Base-by-base conservation (phyloP, 1,140 invertebrate species). In the Zaprionus africanus region DNA sequence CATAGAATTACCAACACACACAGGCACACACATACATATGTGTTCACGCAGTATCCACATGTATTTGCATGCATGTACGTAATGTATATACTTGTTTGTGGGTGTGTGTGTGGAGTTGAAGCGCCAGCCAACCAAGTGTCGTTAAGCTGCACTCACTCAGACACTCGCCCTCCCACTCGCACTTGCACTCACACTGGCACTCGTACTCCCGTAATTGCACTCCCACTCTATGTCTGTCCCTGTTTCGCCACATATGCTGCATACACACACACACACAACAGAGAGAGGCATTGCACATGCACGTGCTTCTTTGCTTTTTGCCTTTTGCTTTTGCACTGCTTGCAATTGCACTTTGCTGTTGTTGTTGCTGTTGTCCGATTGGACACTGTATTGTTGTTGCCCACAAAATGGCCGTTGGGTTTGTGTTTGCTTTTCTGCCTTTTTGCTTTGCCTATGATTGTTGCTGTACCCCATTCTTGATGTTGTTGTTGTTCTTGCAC, bases 281-380 rank as follows among this genome's bases (percentile, higher is more conserved):
- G 57, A 61, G 61, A 67, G 71, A 17, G 58, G n/a, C 67, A 70
- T 31, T 71, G 60, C 68, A 65, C 26, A 53, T 76, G 74, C 61
- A 66, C 69, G 63, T 72, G 74, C 57, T 64, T 60, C 67, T 67
- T 59, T 72, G 74, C 57, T 63, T 59, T 74, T 66, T 58, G 54
- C 19, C 19, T 38, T 58, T 58, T 73, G 43, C n/a, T 64, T 46
- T 71, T 51, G 46, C 46, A 31, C 13, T 64, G 67, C 68, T 66
- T 73, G 63, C 63, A 77, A 73, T 77, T 73, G 69, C 69, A 77
- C 38, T 76, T 62, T 59, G 28, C 60, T 65, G 56, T n/a, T 75
- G 41, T 58, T 53, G 43, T 59, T 56, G 54, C 31, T 64, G 56
- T 72, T 66, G 65, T 51, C 59, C 67, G 74, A 70, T 66, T 73